Percentiles rank a stretch among this genome's conserved stretches.
Evolutionary conservation across 2,113 vertebrate species (phyloP).

Genomic region (Etheostoma cragini): DNA sequence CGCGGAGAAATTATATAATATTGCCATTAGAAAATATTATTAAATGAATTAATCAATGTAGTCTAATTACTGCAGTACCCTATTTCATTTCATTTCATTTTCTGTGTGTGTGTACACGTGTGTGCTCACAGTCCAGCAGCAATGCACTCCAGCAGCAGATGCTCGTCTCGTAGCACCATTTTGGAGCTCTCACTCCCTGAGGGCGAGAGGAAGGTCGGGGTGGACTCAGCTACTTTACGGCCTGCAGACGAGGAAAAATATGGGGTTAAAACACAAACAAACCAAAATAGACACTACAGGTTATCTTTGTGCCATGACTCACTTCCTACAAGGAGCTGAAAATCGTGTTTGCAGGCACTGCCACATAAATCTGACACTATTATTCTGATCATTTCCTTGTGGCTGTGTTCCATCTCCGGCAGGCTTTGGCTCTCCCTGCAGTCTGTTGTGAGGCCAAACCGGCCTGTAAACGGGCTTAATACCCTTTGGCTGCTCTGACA

Average conservation of each 20-base stretch:
- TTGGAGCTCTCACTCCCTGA: conserved; percentile 90
- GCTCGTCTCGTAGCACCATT: conserved; percentile 93
- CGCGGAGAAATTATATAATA: no score
- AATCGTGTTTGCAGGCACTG: background rate
- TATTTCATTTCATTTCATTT: no score
- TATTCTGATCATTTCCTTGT: conserved; percentile 36
- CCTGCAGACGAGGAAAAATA: conserved; percentile 81
- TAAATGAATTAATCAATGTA: no score
- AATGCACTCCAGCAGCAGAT: conserved; percentile 95
- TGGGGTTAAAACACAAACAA: conserved; percentile 7
- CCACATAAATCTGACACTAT: conserved; percentile 22
- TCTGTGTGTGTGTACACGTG: background rate
- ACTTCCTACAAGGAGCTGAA: conserved; percentile 12
- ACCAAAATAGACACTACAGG: conserved; percentile 6
- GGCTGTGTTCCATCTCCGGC: conserved; percentile 30
- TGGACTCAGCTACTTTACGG: conserved; percentile 89
- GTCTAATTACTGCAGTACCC: no score
- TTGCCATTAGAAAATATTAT: no score
- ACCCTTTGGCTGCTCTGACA: conserved; percentile 43
- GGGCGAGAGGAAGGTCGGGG: conserved; percentile 93
- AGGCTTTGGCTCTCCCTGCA: conserved; percentile 20
- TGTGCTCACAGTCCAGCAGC: conserved; percentile 93
- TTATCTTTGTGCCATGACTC: conserved; percentile 2
- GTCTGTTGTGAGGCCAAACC: conserved; percentile 15
- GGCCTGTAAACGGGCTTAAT: conserved; percentile 19